Evolutionary conservation across 2,797 vertebrate genomes (phyloP).

Genomic region (Meriones psammophilus): DNA sequence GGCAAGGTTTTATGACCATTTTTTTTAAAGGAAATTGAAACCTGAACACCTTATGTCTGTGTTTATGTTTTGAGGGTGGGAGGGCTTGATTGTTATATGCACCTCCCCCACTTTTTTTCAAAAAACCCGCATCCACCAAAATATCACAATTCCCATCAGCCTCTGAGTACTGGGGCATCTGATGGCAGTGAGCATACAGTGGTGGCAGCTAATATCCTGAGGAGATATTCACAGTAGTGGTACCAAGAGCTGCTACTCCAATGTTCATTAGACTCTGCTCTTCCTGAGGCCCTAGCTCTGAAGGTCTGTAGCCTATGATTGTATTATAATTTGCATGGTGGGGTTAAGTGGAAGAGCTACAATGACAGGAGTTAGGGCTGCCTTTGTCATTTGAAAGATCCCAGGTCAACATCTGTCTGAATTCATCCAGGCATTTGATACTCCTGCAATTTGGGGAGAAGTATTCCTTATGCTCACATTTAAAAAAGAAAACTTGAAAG

Average conservation of each 20-base stretch:
- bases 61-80: background rate
- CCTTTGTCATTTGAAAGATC: slow-evolving; percentile 70
- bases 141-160: slow-evolving; percentile 38
- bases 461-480: slow-evolving; percentile 58
- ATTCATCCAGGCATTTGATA: slow-evolving; percentile 56
- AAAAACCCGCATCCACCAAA: slow-evolving; percentile 40
- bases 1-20: slow-evolving; percentile 21
- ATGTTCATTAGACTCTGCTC: slow-evolving; percentile 77
- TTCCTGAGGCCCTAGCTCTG: slow-evolving; percentile 68
- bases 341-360: slow-evolving; percentile 75
- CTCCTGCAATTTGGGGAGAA: slow-evolving; percentile 50
- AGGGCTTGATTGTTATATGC: background rate
- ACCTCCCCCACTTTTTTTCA: background rate
- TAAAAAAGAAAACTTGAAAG: slow-evolving; percentile 52
- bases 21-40: slow-evolving; percentile 65
- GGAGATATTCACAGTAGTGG: background rate
- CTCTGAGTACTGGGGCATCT: slow-evolving; percentile 21
- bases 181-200: slow-evolving; percentile 57
- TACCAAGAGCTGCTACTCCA: slow-evolving; percentile 72
- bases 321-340: slow-evolving; percentile 74
- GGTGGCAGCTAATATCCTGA: too few relatives aligned
- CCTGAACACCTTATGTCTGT: background rate
- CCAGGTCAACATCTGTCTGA: slow-evolving; percentile 69
- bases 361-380: slow-evolving; percentile 74
- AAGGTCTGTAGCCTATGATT: slow-evolving; percentile 64